Evolutionary conservation across 2,113 vertebrate species (phyloP), one percentile per base, ranked within the genome.

Genomic region (Oxyura jamaicensis): DNA sequence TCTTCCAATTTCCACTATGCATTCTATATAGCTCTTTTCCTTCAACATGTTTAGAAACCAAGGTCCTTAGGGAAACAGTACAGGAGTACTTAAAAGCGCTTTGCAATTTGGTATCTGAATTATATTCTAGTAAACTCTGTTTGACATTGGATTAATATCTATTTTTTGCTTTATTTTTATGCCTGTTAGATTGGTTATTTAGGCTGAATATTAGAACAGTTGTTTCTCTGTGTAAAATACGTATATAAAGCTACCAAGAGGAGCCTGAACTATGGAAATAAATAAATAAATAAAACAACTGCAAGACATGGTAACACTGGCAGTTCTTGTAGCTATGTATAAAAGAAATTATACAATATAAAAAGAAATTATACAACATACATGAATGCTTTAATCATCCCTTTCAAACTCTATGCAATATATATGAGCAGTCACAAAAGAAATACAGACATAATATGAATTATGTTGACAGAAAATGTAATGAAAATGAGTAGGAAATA

Each of bases 111-210:
- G 44, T 95, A 83, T 93, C 88, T 96, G 91, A 97, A 86, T 96
- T 95, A 94, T 73, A 91, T 86, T 90, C 41, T 80, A 92, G 85
- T 95, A 95, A 96, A 85, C 59, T 85, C 91, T 96, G 46, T 82
- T 97, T 96, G 90, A 88, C 91, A 36, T 91, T 91, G 95, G 91
- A 86, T 93, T 97, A 97, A 95, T 96, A 91, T 95, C 69, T 93
- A 96, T 95, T 98, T 98, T 97, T 97, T 96, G 80, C 89, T 96
- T 96, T 97, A 39, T 39, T 39, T 39, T 39, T 96, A 75, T 81
- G 90, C 86, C 80, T 79, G 71, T 69, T 95, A 95, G 95, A 94
- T 88, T 90, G 91, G 88, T 93, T 97, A 88, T 97, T 96, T 95
- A 91, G 78, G 67, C 33, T 91, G 46, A 88, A 71, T 55, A 88